A percentile compares a stretch with the other conserved stretches of the same genome.
These are phyloP conservation scores for Asobara japonica DNA, from an alignment of 1,140 invertebrate species.

Conservation along the genomic window DNA sequence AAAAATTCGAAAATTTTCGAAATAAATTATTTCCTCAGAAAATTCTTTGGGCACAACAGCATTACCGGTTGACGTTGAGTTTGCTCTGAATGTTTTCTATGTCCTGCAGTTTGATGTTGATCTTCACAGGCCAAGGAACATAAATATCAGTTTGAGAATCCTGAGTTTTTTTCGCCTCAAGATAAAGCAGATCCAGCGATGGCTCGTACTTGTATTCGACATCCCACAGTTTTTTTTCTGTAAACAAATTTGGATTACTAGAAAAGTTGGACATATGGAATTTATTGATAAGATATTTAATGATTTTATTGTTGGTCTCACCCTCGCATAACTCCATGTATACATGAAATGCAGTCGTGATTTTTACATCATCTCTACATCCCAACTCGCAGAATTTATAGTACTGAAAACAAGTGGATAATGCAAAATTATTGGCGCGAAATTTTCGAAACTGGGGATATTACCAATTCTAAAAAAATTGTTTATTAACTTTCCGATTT, in stretches of 20 bases:
- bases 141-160: constrained; percentile 51
- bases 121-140: constrained; percentile 51
- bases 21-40: neutral
- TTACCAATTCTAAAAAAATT: no score
- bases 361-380: constrained; percentile 59
- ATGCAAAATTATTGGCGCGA: constrained; percentile 25
- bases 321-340: constrained; percentile 65
- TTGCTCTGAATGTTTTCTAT: constrained; percentile 57
- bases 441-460: no score
- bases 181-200: constrained; percentile 54
- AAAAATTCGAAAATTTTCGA: constrained; percentile 26
- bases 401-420: constrained; percentile 57
- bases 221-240: constrained; percentile 48
- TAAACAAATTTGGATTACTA: neutral
- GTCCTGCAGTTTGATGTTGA: constrained; percentile 51
- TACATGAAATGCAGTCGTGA: constrained; percentile 59
- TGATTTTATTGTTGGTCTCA: constrained; percentile 34
- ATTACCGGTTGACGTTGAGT: constrained; percentile 41
- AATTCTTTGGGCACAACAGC: neutral
- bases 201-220: constrained; percentile 58
- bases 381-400: constrained; percentile 60
- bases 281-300: no score
- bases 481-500: no score
- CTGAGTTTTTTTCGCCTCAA: constrained; percentile 52
- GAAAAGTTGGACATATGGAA: no score